These are phyloP conservation scores for Dynastes tityus DNA, from an alignment of 2,888 invertebrate species.

Conservation along the genomic window DNA sequence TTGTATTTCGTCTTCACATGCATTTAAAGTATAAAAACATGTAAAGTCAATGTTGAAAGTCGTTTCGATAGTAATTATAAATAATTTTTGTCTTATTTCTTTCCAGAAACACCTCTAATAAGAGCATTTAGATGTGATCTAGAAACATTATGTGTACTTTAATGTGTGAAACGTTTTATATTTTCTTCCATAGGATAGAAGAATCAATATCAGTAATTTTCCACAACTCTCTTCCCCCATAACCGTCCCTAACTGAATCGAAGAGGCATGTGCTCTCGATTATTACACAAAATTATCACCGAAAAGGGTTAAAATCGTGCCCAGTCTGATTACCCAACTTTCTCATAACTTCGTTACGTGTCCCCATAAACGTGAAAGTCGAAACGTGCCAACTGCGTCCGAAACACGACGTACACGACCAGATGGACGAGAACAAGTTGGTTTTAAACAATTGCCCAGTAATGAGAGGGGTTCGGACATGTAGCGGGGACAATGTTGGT, in stretches of 20 bases:
- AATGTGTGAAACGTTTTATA: too few relatives aligned
- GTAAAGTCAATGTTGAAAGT: too few relatives aligned
- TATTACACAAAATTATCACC: neutral
- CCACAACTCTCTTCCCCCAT: neutral
- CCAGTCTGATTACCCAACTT: neutral
- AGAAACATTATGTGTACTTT: too few relatives aligned
- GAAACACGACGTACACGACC: neutral
- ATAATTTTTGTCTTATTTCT: too few relatives aligned
- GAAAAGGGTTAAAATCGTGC: conserved; percentile 8
- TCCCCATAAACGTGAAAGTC: neutral
- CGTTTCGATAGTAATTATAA: too few relatives aligned
- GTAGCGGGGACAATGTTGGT: too few relatives aligned
- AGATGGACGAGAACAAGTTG: conserved; percentile 2
- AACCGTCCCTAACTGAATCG: neutral
- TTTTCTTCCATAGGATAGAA: neutral
- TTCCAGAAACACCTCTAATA: too few relatives aligned
- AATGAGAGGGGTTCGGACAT: neutral
- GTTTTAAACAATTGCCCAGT: neutral
- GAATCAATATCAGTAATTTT: neutral
- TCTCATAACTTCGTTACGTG: neutral
- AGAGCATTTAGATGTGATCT: too few relatives aligned
- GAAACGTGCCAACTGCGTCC: neutral
- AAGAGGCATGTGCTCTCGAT: neutral
- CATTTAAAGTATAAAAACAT: too few relatives aligned
- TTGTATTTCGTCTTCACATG: too few relatives aligned